Base-by-base conservation (phyloP, 1,140 invertebrate genomes). In the Reticulitermes speratus region DNA sequence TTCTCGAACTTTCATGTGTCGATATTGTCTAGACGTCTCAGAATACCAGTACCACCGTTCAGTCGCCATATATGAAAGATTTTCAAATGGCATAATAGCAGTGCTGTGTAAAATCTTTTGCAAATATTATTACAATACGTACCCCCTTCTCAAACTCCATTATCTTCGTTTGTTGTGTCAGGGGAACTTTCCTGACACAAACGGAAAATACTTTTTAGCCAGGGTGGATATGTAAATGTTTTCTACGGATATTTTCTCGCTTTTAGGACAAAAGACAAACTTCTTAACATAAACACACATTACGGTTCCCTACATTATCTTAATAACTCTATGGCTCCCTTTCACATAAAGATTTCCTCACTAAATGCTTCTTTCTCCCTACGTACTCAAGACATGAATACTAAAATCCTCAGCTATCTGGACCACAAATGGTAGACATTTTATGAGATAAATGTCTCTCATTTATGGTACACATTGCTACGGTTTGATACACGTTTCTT, bases 71-170 rank as follows among this genome's bases (percentile, higher is more conserved):
- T 9, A 65, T 1, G 59, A n/a, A 30, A 14, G 65, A 75, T 30
- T 30, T 75, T 30, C 25, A 30, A 6, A 75, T n/a, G 65, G n/a
- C 7, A 30, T 75, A 75, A 75, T 14, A 30, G 65, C 65, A 75
- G 7, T 75, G n/a, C n/a, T 65, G 12, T 75, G 65, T 75, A 75
- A 75, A n/a, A 75, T 75, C 59, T 75, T 75, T 75, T 75, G 65
- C 25, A 75, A 75, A 75, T 75, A 14, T 75, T 75, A 75, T 75
- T 30, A 8, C n/a, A 75, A 75, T 30, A 65, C 19, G n/a, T 12
- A 25, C 65, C 9, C 8, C 25, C n/a, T n/a, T 75, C n/a, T 75
- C 65, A 75, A 65, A 3, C 16, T 30, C 25, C 30, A 75, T 75
- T 75, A 75, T 75, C 25, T 75, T 75, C n/a, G 65, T 55, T 5